A percentile compares a stretch with the other conserved stretches of the same genome.
phyloP scores from a whole-genome alignment of 1,140 invertebrate genomes.

The Wasmannia auropunctata region DNA sequence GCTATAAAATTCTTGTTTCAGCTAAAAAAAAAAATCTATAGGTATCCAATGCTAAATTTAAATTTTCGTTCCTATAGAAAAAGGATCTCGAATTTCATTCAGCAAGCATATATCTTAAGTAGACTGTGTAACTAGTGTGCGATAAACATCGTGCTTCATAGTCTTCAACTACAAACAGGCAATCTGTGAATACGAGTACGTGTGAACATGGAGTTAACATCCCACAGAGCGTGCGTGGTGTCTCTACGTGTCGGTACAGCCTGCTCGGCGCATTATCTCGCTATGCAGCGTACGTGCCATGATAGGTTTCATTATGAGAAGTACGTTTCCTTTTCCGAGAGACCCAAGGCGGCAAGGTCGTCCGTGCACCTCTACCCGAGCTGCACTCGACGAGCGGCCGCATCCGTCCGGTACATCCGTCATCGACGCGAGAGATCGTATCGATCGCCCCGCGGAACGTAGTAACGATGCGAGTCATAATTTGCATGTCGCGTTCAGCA shows the following conservation, averaged over 20 bases:
- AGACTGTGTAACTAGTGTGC: not conserved
- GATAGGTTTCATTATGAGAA: slow-evolving; percentile 75
- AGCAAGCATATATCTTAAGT: not conserved
- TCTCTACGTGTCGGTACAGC: slow-evolving; percentile 48
- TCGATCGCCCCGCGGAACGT: slow-evolving; percentile 58
- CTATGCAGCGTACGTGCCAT: slow-evolving; percentile 53
- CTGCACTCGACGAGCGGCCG: slow-evolving; percentile 33
- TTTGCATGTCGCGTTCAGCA: slow-evolving; percentile 68
- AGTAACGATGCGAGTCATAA: slow-evolving; percentile 65
- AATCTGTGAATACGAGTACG: slow-evolving; percentile 23
- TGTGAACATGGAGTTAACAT: slow-evolving; percentile 5
- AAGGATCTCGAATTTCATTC: not conserved
- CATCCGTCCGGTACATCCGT: slow-evolving; percentile 67
- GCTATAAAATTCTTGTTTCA: not conserved
- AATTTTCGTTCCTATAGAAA: not conserved
- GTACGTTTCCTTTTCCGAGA: slow-evolving; percentile 75
- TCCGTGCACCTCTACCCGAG: slow-evolving; percentile 37
- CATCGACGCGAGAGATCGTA: slow-evolving; percentile 68
- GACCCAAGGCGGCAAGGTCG: slow-evolving; percentile 69
- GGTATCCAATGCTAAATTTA: not conserved
- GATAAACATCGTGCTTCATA: not conserved
- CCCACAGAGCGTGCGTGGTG: slow-evolving; percentile 6
- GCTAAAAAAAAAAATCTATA: too few relatives aligned
- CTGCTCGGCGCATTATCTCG: slow-evolving; percentile 62
- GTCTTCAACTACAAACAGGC: not conserved